These are phyloP conservation scores for Prionailurus viverrinus DNA, from an alignment of 2,113 vertebrate genomes.

Conservation along the genomic window DNA sequence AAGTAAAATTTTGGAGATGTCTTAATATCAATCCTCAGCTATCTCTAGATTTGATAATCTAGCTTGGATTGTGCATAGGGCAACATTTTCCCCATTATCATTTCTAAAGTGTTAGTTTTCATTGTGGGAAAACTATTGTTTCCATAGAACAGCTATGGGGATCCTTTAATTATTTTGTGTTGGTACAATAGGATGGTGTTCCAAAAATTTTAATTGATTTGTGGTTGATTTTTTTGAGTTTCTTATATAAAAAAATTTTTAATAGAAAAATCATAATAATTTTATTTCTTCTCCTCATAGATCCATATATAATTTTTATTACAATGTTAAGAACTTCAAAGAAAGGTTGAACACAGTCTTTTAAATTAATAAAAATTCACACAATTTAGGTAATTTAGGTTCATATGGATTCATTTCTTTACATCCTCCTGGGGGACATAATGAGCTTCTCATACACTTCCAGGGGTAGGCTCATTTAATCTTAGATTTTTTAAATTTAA, in stretches of 20 bases:
- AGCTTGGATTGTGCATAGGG: background rate
- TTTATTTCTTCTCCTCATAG: background rate
- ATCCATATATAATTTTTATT: background rate
- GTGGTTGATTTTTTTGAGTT: background rate
- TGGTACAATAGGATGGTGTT: background rate
- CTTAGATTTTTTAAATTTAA: background rate
- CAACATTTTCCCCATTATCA: background rate
- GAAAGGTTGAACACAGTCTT: background rate
- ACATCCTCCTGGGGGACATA: accelerated
- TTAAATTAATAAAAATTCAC: background rate
- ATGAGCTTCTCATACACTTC: background rate
- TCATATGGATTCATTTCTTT: background rate
- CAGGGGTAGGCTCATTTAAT: background rate
- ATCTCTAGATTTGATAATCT: background rate
- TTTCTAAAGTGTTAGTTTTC: background rate
- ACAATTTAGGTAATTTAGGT: background rate
- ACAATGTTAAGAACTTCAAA: background rate
- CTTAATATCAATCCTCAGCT: background rate
- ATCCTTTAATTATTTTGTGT: background rate
- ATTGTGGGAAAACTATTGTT: background rate
- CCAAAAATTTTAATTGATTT: background rate
- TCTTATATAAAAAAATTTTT: background rate
- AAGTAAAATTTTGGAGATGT: background rate
- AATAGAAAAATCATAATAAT: background rate
- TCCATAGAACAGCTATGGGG: background rate